phyloP scores from a whole-genome alignment of 2,113 vertebrate species.

The Fulmarus glacialis region DNA sequence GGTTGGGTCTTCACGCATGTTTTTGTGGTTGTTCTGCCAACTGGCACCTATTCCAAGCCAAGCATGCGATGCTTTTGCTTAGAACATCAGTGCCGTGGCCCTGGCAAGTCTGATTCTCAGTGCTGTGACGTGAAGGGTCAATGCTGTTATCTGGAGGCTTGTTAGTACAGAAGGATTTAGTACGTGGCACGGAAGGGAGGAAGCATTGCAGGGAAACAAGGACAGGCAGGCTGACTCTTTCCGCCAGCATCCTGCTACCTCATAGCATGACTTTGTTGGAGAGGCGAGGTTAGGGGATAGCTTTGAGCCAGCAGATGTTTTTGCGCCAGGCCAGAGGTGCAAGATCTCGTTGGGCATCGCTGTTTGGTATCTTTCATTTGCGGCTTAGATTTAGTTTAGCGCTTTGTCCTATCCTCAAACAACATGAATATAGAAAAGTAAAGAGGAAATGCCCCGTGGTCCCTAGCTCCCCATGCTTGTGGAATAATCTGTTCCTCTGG shows the following conservation, averaged over 20 bases:
- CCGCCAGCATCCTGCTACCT: neutral
- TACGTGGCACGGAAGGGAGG: neutral
- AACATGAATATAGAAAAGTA: neutral
- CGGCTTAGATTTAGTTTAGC: neutral
- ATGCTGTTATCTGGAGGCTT: neutral
- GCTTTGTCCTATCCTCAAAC: neutral
- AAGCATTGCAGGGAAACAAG: neutral
- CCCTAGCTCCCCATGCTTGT: neutral
- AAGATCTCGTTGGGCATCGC: neutral
- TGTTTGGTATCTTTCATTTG: neutral
- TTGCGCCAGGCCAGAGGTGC: neutral
- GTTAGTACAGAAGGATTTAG: neutral
- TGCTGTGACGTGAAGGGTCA: neutral
- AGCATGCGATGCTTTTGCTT: neutral
- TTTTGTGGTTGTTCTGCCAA: neutral
- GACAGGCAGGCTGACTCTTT: neutral
- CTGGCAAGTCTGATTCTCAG: neutral
- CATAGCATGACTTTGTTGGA: neutral
- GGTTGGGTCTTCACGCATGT: accelerated
- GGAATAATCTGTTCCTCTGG: neutral
- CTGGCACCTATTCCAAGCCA: neutral
- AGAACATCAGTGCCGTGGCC: neutral
- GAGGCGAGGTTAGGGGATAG: neutral
- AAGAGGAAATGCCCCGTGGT: neutral
- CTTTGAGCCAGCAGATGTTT: neutral